Evolutionary conservation across 2,888 invertebrate species (phyloP).

Genomic region (Cerastoderma edule): DNA sequence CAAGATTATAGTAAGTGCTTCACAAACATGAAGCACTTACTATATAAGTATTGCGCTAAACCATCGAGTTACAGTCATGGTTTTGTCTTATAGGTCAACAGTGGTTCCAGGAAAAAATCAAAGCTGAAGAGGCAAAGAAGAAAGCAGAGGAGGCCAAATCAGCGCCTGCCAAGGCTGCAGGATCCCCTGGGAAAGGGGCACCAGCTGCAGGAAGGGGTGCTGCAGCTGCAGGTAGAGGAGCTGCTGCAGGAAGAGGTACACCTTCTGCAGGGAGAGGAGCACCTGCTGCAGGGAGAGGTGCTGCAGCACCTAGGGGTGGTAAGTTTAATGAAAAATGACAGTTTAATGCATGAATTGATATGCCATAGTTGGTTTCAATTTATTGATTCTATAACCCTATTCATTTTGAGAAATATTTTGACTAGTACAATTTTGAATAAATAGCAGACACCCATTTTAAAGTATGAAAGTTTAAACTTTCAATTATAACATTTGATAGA

Average conservation of each 20-base stretch:
- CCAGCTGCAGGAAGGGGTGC: too few relatives aligned
- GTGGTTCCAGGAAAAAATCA: constrained; percentile 79
- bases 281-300: constrained; percentile 18
- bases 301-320: constrained; percentile 52
- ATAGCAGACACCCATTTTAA: too few relatives aligned
- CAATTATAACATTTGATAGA: too few relatives aligned
- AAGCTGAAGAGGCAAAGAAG: constrained; percentile 73
- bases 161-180: constrained; percentile 47
- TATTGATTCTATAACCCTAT: too few relatives aligned
- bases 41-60: too few relatives aligned
- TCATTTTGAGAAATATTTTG: too few relatives aligned
- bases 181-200: constrained; percentile 63
- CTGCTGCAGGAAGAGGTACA: constrained; percentile 68
- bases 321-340: constrained; percentile 14
- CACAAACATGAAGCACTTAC: too few relatives aligned
- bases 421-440: too few relatives aligned
- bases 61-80: background rate
- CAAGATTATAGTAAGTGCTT: too few relatives aligned
- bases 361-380: too few relatives aligned
- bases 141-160: constrained; percentile 68
- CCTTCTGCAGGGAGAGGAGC: constrained; percentile 65
- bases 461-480: too few relatives aligned
- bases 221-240: constrained; percentile 65
- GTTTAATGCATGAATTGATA: too few relatives aligned
- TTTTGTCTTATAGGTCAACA: constrained; percentile 74